phyloP scores from a whole-genome alignment of 92 coral and sea anemone species.

The Bergia puertoricense region DNA sequence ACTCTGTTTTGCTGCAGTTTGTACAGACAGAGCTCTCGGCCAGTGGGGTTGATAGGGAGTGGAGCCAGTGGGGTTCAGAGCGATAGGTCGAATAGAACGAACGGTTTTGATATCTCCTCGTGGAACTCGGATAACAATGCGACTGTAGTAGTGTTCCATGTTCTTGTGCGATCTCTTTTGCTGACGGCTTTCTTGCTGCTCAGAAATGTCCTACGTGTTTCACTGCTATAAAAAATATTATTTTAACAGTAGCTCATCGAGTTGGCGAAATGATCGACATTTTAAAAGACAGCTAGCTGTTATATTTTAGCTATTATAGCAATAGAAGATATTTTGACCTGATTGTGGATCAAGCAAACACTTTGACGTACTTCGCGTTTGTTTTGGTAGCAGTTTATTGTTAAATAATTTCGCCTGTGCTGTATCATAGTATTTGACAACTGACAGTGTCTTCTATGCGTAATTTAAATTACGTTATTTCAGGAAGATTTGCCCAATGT shows the following conservation, averaged over 20 bases:
- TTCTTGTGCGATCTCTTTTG: conserved; percentile 9
- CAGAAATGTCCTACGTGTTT: conserved; percentile 1
- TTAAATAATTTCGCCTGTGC: neutral
- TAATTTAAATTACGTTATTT: no score
- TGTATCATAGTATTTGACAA: no score
- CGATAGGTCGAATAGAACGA: conserved; percentile 21
- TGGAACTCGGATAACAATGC: neutral
- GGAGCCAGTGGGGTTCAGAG: neutral
- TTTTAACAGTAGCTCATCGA: no score
- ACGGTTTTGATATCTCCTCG: neutral
- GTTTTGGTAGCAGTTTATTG: neutral
- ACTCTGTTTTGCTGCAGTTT: conserved; percentile 38
- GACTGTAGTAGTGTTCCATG: conserved; percentile 4
- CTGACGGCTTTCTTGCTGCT: conserved; percentile 7
- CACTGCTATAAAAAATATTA: neutral
- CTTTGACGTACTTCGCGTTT: no score
- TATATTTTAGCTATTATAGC: neutral
- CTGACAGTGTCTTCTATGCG: neutral
- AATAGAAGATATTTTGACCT: neutral
- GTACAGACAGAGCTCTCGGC: conserved; percentile 13
- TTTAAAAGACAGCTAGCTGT: neutral
- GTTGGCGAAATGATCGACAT: no score
- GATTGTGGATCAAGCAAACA: neutral
- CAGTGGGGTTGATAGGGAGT: conserved; percentile 38
- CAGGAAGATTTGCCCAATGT: neutral